Percentiles rank a stretch among this genome's conserved stretches.
Evolutionary conservation across 2,888 invertebrate genomes (phyloP).

Genomic region (Macropis europaea): DNA sequence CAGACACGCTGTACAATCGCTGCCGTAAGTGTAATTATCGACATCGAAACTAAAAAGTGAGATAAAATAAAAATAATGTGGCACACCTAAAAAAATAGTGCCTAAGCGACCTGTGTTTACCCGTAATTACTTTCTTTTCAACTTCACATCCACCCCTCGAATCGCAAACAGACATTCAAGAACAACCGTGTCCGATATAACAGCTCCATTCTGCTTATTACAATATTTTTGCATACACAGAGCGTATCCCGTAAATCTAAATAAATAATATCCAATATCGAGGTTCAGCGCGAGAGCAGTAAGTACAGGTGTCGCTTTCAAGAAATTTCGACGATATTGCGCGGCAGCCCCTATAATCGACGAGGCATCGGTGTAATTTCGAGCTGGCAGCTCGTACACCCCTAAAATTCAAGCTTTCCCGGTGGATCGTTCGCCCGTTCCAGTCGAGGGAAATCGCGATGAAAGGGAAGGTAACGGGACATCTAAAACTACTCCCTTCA

Average conservation of each 20-base stretch:
- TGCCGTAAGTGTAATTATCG: too few species aligned
- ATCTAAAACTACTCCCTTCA: constrained; percentile 45
- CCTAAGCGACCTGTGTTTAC: too few species aligned
- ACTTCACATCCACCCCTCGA: too few species aligned
- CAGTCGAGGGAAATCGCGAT: constrained; percentile 6
- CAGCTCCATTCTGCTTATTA: constrained; percentile 15
- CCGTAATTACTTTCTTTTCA: too few species aligned
- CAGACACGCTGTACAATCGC: too few species aligned
- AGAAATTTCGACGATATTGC: constrained; percentile 20
- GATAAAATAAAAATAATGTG: too few species aligned
- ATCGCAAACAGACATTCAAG: too few species aligned
- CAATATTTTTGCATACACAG: too few species aligned
- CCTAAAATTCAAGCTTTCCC: background rate
- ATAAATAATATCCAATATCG: constrained; percentile 43
- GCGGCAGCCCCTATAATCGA: background rate
- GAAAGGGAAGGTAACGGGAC: constrained; percentile 48
- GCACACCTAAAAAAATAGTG: too few species aligned
- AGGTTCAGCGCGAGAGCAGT: constrained; percentile 11
- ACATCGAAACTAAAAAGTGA: too few species aligned
- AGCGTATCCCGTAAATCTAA: too few species aligned
- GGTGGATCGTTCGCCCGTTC: constrained; percentile 48
- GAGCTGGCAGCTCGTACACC: background rate
- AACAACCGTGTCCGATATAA: too few species aligned
- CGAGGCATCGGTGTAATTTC: constrained; percentile 8
- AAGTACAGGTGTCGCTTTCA: constrained; percentile 16